These are phyloP conservation scores for Alitta virens DNA, from an alignment of 2,888 invertebrate genomes.

Conservation along the genomic window DNA sequence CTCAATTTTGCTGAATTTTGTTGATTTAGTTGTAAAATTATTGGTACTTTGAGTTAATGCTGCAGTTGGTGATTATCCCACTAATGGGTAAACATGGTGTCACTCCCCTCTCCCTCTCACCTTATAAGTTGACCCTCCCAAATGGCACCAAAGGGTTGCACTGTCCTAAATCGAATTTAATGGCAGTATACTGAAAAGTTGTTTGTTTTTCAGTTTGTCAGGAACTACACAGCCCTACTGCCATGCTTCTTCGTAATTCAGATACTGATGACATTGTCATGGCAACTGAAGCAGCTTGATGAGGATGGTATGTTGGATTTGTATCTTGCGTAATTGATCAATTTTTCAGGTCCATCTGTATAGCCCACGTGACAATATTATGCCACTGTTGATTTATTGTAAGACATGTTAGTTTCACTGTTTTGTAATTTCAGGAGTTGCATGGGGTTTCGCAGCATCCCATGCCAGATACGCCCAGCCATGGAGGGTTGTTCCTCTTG, in stretches of 20 bases:
- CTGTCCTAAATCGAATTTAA: too few species aligned
- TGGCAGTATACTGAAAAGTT: too few species aligned
- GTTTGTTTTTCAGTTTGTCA: conserved; percentile 62
- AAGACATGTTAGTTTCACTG: not conserved
- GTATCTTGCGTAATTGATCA: not conserved
- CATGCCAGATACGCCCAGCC: conserved; percentile 33
- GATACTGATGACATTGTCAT: conserved; percentile 37
- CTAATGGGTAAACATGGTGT: too few species aligned
- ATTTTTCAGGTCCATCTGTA: too few species aligned
- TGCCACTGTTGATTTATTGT: not conserved
- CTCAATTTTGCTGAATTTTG: too few species aligned
- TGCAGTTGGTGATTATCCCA: too few species aligned
- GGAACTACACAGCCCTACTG: conserved; percentile 68
- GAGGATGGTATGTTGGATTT: conserved; percentile 19
- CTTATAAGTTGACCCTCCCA: too few species aligned
- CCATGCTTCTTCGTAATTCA: conserved; percentile 64
- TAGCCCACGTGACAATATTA: too few species aligned
- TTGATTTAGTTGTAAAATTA: too few species aligned
- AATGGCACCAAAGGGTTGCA: too few species aligned
- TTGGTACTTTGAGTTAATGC: too few species aligned
- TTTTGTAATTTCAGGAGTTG: conserved; percentile 14
- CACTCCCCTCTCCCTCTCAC: too few species aligned
- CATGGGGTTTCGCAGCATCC: conserved; percentile 21
- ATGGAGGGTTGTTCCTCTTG: conserved; percentile 28
- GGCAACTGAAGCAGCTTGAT: conserved; percentile 32